A percentile compares a stretch with the other conserved stretches of the same genome.
These are phyloP conservation scores for Lophotis ruficrista DNA, from an alignment of 2,113 vertebrate genomes.

Conservation along the genomic window DNA sequence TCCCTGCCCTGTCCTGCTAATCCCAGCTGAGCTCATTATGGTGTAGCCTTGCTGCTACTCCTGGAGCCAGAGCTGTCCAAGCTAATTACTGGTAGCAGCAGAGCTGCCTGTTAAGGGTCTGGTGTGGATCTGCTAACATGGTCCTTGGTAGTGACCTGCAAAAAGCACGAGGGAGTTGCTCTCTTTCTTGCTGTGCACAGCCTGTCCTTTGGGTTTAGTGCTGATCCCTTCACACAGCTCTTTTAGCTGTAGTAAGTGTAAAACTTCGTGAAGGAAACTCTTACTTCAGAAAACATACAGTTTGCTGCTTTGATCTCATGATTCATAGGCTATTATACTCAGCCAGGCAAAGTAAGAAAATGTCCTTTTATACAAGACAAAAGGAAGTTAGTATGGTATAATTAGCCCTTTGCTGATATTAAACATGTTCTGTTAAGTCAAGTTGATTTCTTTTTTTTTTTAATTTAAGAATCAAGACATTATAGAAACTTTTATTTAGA, in stretches of 20 bases:
- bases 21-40: constrained; percentile 99
- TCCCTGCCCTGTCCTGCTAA: constrained; percentile 99
- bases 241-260: constrained; percentile 84
- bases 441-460: constrained; percentile 49
- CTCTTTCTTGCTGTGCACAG: constrained; percentile 84
- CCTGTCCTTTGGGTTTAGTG: constrained; percentile 89
- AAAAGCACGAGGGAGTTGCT: constrained; percentile 87
- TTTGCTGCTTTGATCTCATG: constrained; percentile 84
- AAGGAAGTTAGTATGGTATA: constrained; percentile 66
- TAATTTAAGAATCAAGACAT: constrained; percentile 29
- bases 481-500: constrained; percentile 40
- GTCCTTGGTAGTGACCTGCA: constrained; percentile 94
- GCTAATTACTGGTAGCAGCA: constrained; percentile 99
- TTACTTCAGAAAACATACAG: constrained; percentile 84
- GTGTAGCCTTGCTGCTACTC: constrained; percentile 98
- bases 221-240: constrained; percentile 91
- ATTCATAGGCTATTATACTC: constrained; percentile 79
- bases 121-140: constrained; percentile 87
- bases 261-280: constrained; percentile 90
- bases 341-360: constrained; percentile 73
- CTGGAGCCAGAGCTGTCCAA: constrained; percentile 98
- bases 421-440: constrained; percentile 58
- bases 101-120: constrained; percentile 96
- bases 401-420: constrained; percentile 70
- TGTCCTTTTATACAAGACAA: constrained; percentile 66